Percentiles rank a stretch among this genome's conserved stretches.
Evolutionary conservation across 2,113 vertebrate genomes (phyloP).

Genomic region (Henicopernis longicauda): DNA sequence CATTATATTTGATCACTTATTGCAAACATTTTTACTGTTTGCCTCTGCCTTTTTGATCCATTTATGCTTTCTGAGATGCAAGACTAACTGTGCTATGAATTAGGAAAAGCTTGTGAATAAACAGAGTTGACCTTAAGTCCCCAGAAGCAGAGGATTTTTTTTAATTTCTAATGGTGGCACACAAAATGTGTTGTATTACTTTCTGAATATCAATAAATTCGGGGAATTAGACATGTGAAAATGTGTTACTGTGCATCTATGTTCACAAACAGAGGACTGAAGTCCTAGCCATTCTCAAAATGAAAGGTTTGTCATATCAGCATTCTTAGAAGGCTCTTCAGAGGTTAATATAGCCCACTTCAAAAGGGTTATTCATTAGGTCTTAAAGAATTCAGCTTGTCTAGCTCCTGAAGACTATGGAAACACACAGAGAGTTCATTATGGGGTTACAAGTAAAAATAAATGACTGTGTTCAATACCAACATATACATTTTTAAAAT

Average conservation of each 20-base stretch:
- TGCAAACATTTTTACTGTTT: not conserved
- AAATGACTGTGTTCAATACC: not conserved
- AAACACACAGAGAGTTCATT: not conserved
- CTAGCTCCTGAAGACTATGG: not conserved
- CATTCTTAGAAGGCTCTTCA: not conserved
- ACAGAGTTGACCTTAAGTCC: not conserved
- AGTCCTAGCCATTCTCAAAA: not conserved
- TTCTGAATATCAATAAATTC: not conserved
- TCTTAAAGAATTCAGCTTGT: not conserved
- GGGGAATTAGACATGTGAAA: not conserved
- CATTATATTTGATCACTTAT: not conserved
- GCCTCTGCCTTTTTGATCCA: not conserved
- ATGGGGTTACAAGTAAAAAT: not conserved
- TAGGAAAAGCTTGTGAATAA: not conserved
- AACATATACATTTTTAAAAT: not conserved
- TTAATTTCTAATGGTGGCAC: not conserved
- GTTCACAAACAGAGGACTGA: not conserved
- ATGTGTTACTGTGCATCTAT: not conserved
- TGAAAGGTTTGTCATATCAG: not conserved
- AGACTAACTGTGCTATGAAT: not conserved
- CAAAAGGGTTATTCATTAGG: not conserved
- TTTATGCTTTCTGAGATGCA: not conserved
- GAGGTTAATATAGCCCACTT: not conserved
- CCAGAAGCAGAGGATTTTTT: not conserved
- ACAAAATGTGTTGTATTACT: not conserved